Base-by-base conservation (phyloP, 2,113 vertebrate genomes). In the Gopherus flavomarginatus region DNA sequence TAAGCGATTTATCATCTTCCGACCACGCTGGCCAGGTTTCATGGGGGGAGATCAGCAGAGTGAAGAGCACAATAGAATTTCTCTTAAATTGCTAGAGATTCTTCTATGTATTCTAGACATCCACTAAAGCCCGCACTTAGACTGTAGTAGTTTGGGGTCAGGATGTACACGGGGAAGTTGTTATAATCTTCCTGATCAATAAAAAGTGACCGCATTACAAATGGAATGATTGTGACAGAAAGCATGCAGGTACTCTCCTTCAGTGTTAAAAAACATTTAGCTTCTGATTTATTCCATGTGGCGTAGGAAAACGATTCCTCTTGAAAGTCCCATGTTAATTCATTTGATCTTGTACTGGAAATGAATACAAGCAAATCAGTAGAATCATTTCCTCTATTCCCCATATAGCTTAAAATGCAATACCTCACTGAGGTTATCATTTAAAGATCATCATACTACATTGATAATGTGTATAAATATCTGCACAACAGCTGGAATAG, bases 251-350 rank as follows among this genome's bases (percentile, higher is more conserved):
- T 89, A 72, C 77, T 91, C 93, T 87, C 87, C 81, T 78, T 5
- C 83, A 12, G 83, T 2, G 0, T 69, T 86, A 94, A 95, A 95
- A 54, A 96, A 96, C 94, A 92, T 85, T 97, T 83, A 88, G 72
- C 62, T 38, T 47, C 83, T 96, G 94, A 96, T 94, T 97, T 96
- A 96, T 96, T 94, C 90, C 72, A n/a, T 38, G 44, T 81, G 83
- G 77, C 92, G 11, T 65, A 65, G 83, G 94, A 93, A 85, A 91
- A 27, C 35, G 50, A 88, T 53, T 90, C 90, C 94, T 88, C 96
- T 88, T 81, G 59, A 78, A 89, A 91, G 95, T 90, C 85, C 83
- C 52, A 14, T 78, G 81, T 92, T 92, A 47, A 4, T 87, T 77
- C 82, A 52, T 26, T 72, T 19, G 80, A 52, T 9, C 77, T 90